Conservation (phyloP, 2,113 vertebrate genomes). For the Athene cunicularia region DNA sequence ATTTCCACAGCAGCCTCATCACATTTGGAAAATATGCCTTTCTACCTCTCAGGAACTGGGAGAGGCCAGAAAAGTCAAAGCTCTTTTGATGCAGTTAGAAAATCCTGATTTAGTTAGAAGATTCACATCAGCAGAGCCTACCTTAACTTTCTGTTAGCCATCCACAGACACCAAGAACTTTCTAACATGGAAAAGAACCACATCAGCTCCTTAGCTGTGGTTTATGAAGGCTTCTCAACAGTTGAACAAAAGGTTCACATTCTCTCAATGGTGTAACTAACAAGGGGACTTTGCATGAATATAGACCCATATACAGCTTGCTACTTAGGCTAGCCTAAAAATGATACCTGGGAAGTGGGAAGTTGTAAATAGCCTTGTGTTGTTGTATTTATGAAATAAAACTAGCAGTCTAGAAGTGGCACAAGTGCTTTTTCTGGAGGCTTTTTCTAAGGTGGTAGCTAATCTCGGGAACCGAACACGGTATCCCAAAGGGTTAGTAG, state of each 20-base stretch:
- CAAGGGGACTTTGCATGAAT: not conserved
- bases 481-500: not conserved
- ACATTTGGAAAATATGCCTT: not conserved
- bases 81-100: not conserved
- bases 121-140: not conserved
- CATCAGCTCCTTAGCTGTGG: not conserved
- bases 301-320: not conserved
- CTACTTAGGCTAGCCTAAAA: not conserved
- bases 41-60: not conserved
- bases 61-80: not conserved
- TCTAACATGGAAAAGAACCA: not conserved
- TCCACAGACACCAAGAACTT: not conserved
- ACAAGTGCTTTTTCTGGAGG: not conserved
- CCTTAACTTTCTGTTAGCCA: not conserved
- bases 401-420: not conserved
- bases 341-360: not conserved
- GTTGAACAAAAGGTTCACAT: not conserved
- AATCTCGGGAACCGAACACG: not conserved
- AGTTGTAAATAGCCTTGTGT: not conserved
- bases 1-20: not conserved
- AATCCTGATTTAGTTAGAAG: not conserved
- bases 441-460: not conserved
- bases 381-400: not conserved
- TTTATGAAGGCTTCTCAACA: not conserved
- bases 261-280: not conserved